Evolutionary conservation across 2,797 vertebrate genomes (phyloP), one percentile per base, ranked within the genome.

Genomic region (Bovichtus variegatus): DNA sequence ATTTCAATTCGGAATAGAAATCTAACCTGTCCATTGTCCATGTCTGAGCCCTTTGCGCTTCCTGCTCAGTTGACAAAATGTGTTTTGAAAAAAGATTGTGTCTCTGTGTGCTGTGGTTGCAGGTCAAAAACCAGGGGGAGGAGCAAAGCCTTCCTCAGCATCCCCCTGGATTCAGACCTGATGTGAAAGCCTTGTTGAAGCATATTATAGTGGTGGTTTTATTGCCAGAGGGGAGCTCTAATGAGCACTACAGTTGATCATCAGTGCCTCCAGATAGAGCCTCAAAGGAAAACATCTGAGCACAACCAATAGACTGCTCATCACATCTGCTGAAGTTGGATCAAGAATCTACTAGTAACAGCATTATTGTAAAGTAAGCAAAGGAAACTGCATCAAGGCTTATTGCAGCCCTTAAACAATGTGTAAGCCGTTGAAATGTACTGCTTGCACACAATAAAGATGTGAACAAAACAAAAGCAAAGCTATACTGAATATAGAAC

Each of bases 191-290:
- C 5, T 54, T 9, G 21, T 5, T 47, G 18, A 50, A 60, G 18
- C n/a, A 36, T 4, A 23, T 6, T 2, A 34, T 3, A 15, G 18
- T 34, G 10, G 59, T 31, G 23, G 21, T 43, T 38, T 40, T 25
- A n/a, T 29, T 44, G 18, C 59, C n/a, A 47, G 27, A 47, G 12
- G 29, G 31, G n/a, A 31, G 60, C 43, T 62, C 27, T 50, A 25
- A 61, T 31, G 46, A 71, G 71, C n/a, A 38, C 16, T 9, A n/a
- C 47, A 44, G 59, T 13, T 11, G 43, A 54, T 47, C 60, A 44
- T 34, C 40, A 27, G 63, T 5, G 46, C 54, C 54, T 67, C 36
- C 23, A 23, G 34, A 49, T 9, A 53, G 16, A 13, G n/a, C 34
- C 23, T 50, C 18, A 29, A 50, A 40, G 21, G 18, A 64, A 69